Base-by-base conservation (phyloP, 2,113 vertebrate genomes). In the Syrrhaptes paradoxus region DNA sequence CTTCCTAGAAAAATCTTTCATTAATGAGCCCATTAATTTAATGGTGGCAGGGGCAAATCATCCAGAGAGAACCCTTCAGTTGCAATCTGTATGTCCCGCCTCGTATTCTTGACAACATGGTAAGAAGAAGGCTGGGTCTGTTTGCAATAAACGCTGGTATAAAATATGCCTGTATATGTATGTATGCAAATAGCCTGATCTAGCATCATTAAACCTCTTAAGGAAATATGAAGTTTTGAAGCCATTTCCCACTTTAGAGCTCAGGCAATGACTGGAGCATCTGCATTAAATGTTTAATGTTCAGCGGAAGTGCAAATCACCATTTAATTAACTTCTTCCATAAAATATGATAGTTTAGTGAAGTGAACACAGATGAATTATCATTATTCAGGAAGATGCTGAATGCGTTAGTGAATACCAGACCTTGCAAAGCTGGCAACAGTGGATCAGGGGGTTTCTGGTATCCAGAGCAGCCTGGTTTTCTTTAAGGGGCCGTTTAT, bases 281-380 rank as follows among this genome's bases (percentile, higher is more conserved):
- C 96, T 97, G 96, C 89, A 96, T 95, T 94, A 95, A 96, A 95
- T 95, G 91, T 96, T 96, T 96, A 96, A 95, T 95, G 96, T 93
- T 96, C 95, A 94, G 72, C 75, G 48, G 96, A 97, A 96, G 91
- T 96, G 95, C 94, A 96, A 97, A 96, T 96, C 94, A 95, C 89
- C 87, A 93, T 96, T 97, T 96, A 96, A 97, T 97, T 97, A 96
- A 96, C 96, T 97, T 87, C 86, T 96, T 95, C 94, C 87, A 96
- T 95, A 96, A 96, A 96, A 96, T 97, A 95, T 87, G 95, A 96
- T 95, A 66, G 87, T 87, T 96, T 96, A 94, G 95, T 92, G 87
- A 94, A 88, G 95, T 96, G 95, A 96, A 80, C 94, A 94, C 89
- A 94, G 91, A 96, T 93, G 95, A 97, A 89, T 94, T 95, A 93